Evolutionary conservation across 2,797 vertebrate species (phyloP), one percentile per base, ranked within the genome.

Genomic region (Limnodromus scolopaceus): DNA sequence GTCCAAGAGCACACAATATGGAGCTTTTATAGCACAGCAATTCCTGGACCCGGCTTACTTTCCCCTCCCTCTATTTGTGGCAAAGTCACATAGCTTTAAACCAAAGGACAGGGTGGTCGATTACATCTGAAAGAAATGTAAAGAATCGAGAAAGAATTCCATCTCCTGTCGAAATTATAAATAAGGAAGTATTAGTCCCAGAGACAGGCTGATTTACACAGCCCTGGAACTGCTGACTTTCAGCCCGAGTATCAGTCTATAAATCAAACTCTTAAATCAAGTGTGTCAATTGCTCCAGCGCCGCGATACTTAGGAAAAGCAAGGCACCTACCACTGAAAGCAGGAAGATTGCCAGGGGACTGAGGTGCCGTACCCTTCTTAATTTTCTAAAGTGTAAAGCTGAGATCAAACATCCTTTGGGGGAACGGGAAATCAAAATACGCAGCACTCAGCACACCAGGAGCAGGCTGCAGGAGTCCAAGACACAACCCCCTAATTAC

Each of bases 1-100:
- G 97, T 96, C 95, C 96, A 95, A 96, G 96, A 95, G 97, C 96
- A 91, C 58, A 97, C 94, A 96, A 96, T 96, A 96, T 97, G 97
- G 93, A 96, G 96, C 95, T 97, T 97, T 97, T 97, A 98, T 92
- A 96, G 92, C 91, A 97, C 97, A 97, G 97, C 97, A 93, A 97
- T 97, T 97, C 95, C 97, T 97, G 95, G 93, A 97, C 94, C 96
- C 80, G 0, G 89, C 95, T 96, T 93, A 75, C 91, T 89, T 89
- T 61, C 92, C 88, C 95, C 92, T 71, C 93, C 91, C 87, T 96
- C 91, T 87, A 85, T 91, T 96, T 97, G 97, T 95, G 95, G 95
- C 95, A 94, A 96, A 97, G 96, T 84, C 94, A 91, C 97, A 94
- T 93, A 97, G 96, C 95, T 91, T 95, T 93, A 96, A 98, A 97